Conservation (phyloP, 2,797 vertebrate species). For the Arctocebus calabarensis region DNA sequence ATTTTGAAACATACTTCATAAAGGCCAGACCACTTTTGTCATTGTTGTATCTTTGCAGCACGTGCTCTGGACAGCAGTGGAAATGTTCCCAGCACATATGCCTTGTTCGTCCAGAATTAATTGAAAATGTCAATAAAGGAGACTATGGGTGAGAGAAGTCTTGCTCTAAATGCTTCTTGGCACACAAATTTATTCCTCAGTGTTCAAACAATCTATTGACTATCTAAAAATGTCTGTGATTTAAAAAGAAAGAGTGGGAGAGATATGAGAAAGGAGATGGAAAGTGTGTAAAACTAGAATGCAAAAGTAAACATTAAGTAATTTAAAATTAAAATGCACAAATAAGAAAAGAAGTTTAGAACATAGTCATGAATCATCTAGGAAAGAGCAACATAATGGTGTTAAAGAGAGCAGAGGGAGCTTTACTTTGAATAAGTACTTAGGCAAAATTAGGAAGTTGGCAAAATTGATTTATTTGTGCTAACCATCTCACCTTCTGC, state of each 20-base stretch:
- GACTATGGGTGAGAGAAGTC: conserved; percentile 86
- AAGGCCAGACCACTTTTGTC: background rate
- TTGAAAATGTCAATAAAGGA: conserved; percentile 86
- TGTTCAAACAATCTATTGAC: background rate
- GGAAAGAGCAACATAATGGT: background rate
- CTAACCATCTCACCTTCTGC: background rate
- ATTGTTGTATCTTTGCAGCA: conserved; percentile 83
- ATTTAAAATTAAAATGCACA: conserved; percentile 15
- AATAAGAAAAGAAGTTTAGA: background rate
- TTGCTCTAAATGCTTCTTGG: conserved; percentile 54
- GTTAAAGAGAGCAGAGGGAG: background rate
- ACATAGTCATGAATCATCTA: background rate
- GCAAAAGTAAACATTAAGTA: background rate
- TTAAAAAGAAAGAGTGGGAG: background rate
- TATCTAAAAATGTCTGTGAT: background rate
- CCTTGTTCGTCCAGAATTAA: conserved; percentile 86
- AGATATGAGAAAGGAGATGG: background rate
- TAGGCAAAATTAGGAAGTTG: background rate
- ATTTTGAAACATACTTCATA: conserved; percentile 45
- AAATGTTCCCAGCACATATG: conserved; percentile 85
- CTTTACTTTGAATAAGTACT: background rate
- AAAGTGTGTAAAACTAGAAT: background rate
- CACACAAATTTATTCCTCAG: background rate
- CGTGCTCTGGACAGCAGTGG: conserved; percentile 85
- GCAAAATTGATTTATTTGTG: background rate